Base-by-base conservation (phyloP, 2,797 vertebrate genomes). In the Hypotaenidia okinawae region DNA sequence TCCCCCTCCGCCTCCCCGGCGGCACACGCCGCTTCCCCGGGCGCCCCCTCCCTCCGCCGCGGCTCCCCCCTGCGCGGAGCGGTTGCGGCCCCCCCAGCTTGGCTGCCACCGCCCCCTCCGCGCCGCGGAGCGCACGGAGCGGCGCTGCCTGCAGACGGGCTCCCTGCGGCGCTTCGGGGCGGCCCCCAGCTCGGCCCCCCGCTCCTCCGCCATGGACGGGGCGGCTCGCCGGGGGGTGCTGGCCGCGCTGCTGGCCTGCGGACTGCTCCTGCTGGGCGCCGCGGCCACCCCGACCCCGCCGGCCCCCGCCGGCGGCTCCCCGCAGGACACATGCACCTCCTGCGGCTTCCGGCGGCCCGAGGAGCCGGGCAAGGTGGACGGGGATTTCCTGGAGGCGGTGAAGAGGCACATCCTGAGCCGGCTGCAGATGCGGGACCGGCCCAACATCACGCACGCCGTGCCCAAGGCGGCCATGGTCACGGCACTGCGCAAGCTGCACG, bases 391-490 rank as follows among this genome's bases (percentile, higher is more conserved):
- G 98, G 99, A 99, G 97, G 99, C 99, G 90, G 99, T 99, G 95
- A 99, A 99, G 98, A 98, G 99, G 92, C 99, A 99, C 97, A 99
- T 99, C 84, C 97, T 99, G 96, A 99, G 98, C 97, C 97, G 99
- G 94, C 97, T 99, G 92, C 99, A 99, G 98, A 99, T 99, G 99
- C 97, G 98, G 84, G 98, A 99, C 74, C 97, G 99, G 95, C 99
- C 99, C 92, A 99, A 99, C 98, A 99, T 99, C 98, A 99, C 99
- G 27, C 99, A 99, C 90, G 98, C 99, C 28, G 98, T 99, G 95
- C 99, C 99, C 58, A 99, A 99, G 97, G 99, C 99, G 41, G 99
- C 99, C 94, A 98, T 99, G 99, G 98, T 99, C 95, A 99, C 99
- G n/a, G 99, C 99, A 78, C 98, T 99, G 96, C 96, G 99, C 97